Percentiles rank a stretch among this genome's conserved stretches.
Evolutionary conservation across 1,140 invertebrate genomes (phyloP).

Genomic region (Caenorhabditis inopinata): DNA sequence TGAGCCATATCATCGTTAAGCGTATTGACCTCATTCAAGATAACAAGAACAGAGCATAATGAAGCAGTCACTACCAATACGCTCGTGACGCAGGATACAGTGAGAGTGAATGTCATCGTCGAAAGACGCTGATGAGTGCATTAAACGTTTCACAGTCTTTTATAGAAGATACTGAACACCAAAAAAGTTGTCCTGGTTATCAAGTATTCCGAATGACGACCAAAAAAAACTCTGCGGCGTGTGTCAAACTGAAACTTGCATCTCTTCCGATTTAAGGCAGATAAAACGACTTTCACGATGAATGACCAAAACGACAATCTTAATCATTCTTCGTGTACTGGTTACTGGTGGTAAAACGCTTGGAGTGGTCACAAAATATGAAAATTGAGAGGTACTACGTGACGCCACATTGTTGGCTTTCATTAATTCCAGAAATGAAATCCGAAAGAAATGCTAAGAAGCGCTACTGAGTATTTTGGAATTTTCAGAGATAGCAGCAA

Average conservation of each 20-base stretch:
- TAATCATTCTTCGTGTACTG: too few relatives aligned
- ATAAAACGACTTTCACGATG: too few relatives aligned
- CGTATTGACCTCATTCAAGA: constrained; percentile 33
- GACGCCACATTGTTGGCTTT: too few relatives aligned
- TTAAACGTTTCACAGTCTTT: neutral
- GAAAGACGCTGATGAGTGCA: constrained; percentile 6
- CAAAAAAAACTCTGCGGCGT: constrained; percentile 6
- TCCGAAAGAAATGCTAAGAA: too few relatives aligned
- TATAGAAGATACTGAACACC: neutral
- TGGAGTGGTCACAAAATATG: too few relatives aligned
- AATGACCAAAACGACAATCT: too few relatives aligned
- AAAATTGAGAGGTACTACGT: too few relatives aligned
- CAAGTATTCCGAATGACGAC: neutral
- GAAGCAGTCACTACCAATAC: neutral
- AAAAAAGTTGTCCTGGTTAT: constrained; percentile 17
- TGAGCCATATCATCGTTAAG: neutral
- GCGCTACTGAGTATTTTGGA: neutral
- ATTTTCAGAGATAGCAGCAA: neutral
- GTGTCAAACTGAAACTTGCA: neutral
- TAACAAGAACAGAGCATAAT: constrained; percentile 20
- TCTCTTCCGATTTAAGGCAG: neutral
- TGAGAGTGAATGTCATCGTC: constrained; percentile 24
- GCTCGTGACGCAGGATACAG: constrained; percentile 8
- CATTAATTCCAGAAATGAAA: too few relatives aligned
- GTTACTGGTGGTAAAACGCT: too few relatives aligned